Base-by-base conservation (phyloP, 23 tunicate species). In the Styela plicata region DNA sequence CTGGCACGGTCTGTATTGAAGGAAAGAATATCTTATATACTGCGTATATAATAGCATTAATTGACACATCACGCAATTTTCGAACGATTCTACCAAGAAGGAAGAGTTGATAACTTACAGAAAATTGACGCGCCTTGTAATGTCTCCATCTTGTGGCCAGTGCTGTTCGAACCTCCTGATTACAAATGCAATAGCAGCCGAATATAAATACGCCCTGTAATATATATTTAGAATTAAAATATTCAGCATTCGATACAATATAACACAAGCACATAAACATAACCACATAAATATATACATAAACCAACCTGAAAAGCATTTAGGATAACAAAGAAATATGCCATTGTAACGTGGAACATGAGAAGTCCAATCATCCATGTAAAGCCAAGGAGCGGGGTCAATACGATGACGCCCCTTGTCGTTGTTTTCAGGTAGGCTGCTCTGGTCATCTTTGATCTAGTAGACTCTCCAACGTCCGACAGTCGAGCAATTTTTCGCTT, bases 291-390 rank as follows among this genome's bases (percentile, higher is more conserved):
- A n/a, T n/a, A n/a, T n/a, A n/a, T n/a, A n/a, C n/a, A n/a, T n/a
- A n/a, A n/a, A n/a, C n/a, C n/a, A n/a, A 85, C 88, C 88, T 85
- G 88, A 33, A 78, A 85, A 28, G 88, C 69, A 67, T 69, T 85
- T n/a, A 68, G 66, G 23, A 69, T 21, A 18, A 85, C 83, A 64
- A 85, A 85, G 32, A 52, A 29, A 31, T 85, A 85, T 10, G 88
- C 77, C 24, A 85, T 83, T 3, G 71, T 44, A 18, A 44, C 73
- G 21, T 65, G 65, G 34, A 57, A 26, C 66, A 85, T 26, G 18
- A 76, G 7, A 31, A 85, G 73, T 44, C 88, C 88, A 24, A 64
- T 32, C 64, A 85, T 68, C 88, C 88, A 85, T 2, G 88, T 70
- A 16, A 85, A 29, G 31, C 88, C 88, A 5, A 85, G 69, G 0